Base-by-base conservation (phyloP, 2,797 vertebrate genomes). In the Arnoldichthys spilopterus region DNA sequence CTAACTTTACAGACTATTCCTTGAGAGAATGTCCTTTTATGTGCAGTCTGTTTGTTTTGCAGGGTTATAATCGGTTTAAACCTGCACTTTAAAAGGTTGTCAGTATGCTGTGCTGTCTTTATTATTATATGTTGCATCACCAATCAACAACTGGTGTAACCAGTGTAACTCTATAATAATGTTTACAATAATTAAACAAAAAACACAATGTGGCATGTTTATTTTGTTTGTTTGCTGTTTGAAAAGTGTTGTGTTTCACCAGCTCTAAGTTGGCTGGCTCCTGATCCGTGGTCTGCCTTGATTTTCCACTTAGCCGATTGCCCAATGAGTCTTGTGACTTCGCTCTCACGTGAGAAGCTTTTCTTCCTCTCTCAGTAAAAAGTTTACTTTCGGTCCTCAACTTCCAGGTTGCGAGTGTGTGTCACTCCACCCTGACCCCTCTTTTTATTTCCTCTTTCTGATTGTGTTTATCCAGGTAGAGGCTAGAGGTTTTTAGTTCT, bases 391-490 rank as follows among this genome's bases (percentile, higher is more conserved):
- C 68, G 15, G 37, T 1, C 20, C 56, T 18, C 22, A 68, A 20
- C 43, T 59, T 22, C 12, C 51, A 49, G 40, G 32, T 66, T 56
- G 8, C 30, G 3, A 45, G 61, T 37, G 11, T 40, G 28, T 66
- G 47, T 64, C 51, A 49, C 30, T 69, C 56, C 40, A 58, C 76
- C 69, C 28, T 51, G 78, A 74, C 6, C 66, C 24, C 40, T 47
- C 9, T 58, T 9, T 37, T 30, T 37, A 2, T 37, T 3, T 56
- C 18, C 6, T 24, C 20, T 18, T 11, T 45, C 63, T 22, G 40
- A 4, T 47, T 68, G 20, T 37, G 22, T 20, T 30, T 62, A 47
- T 70, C 15, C 16, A 26, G 16, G 34, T 4, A 22, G 16, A 43
- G 34, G 9, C 11, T n/a, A n/a, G n/a, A 1, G 54, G 43, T 51